Evolutionary conservation across 2,888 invertebrate genomes (phyloP).

Genomic region (Platycheirus albimanus): DNA sequence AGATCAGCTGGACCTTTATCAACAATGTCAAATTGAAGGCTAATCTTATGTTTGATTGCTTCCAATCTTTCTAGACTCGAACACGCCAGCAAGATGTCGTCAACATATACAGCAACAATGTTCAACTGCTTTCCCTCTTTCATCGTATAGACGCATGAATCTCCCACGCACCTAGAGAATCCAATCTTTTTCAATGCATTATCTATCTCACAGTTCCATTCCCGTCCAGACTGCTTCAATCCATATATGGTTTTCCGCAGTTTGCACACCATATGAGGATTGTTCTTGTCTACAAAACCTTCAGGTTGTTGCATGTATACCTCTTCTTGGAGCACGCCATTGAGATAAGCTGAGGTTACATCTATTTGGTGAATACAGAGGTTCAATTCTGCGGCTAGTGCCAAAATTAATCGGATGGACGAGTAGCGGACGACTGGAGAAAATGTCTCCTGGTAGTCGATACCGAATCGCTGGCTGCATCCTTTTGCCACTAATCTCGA

Average conservation of each 20-base stretch:
- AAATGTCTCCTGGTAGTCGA: slow-evolving; percentile 50
- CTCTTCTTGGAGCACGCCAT: slow-evolving; percentile 29
- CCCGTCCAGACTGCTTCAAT: not conserved
- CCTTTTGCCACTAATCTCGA: slow-evolving; percentile 53
- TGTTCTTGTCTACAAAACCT: slow-evolving; percentile 9
- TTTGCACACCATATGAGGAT: slow-evolving; percentile 28
- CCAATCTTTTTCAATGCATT: too few relatives aligned
- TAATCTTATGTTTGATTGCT: slow-evolving; percentile 51
- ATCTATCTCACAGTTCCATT: slow-evolving; percentile 1
- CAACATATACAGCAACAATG: slow-evolving; percentile 40
- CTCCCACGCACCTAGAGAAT: too few relatives aligned
- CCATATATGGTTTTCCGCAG: slow-evolving; percentile 39
- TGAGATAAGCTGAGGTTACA: slow-evolving; percentile 45
- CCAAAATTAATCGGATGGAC: slow-evolving; percentile 33
- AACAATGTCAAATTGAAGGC: slow-evolving; percentile 26
- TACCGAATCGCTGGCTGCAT: slow-evolving; percentile 37
- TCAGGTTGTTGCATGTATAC: slow-evolving; percentile 42
- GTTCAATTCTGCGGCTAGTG: slow-evolving; percentile 30
- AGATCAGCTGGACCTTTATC: slow-evolving; percentile 42
- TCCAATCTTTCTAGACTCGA: slow-evolving; percentile 17
- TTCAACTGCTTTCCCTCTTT: not conserved
- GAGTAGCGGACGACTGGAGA: slow-evolving; percentile 41
- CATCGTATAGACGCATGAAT: too few relatives aligned
- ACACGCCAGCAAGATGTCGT: slow-evolving; percentile 46
- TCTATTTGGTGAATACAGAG: slow-evolving; percentile 43